Evolutionary conservation across 2,888 invertebrate species (phyloP).

Genomic region (Orchesellides sinensis): DNA sequence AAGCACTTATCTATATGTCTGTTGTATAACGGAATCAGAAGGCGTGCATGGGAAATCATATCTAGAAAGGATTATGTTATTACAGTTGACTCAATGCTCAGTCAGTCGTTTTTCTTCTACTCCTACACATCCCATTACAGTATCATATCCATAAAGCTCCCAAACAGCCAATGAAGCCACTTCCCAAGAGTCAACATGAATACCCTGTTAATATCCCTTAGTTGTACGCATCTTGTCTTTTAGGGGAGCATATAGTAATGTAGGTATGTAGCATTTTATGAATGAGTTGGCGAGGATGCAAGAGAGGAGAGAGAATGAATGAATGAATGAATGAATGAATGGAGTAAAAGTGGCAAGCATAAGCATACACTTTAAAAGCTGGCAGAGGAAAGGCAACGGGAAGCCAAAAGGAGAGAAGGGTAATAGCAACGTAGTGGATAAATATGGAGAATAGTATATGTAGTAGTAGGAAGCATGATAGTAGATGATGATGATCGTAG

Average conservation of each 20-base stretch:
- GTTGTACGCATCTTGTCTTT: background rate
- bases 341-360: slow-evolving; percentile 15
- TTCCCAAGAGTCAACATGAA: background rate
- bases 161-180: slow-evolving; percentile 2
- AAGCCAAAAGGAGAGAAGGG: slow-evolving; percentile 3
- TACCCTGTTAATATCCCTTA: no score
- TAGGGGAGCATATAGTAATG: background rate
- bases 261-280: slow-evolving; percentile 44
- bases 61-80: background rate
- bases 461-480: background rate
- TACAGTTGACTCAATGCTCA: background rate
- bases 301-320: slow-evolving; percentile 36
- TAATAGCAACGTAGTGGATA: no score
- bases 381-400: slow-evolving; percentile 25
- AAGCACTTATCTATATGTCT: no score
- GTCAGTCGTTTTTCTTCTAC: background rate
- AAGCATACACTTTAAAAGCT: no score
- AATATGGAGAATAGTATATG: background rate
- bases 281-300: slow-evolving; percentile 42
- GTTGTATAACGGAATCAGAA: background rate
- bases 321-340: slow-evolving; percentile 58
- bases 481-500: slow-evolving; percentile 7
- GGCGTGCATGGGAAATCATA: background rate
- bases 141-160: background rate
- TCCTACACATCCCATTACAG: background rate